Conservation (phyloP, 2,888 invertebrate genomes). For the Cephus nigrinus region DNA sequence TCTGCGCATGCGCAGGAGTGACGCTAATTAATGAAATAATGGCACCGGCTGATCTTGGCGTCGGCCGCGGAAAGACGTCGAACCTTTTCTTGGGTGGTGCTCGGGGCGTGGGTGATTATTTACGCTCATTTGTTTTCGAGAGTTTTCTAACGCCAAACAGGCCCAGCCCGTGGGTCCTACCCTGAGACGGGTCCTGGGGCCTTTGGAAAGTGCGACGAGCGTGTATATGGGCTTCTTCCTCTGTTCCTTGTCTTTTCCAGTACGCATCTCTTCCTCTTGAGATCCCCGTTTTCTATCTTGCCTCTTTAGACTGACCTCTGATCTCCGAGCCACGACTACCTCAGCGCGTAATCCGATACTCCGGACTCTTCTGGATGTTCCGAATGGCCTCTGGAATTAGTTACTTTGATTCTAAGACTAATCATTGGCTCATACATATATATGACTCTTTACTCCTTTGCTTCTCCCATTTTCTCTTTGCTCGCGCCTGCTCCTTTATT, state of each 20-base stretch:
- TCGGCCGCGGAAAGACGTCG: constrained; percentile 49
- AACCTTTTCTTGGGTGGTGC: constrained; percentile 39
- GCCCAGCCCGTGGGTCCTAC: neutral
- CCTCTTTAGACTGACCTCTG: neutral
- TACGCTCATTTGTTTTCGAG: constrained; percentile 49
- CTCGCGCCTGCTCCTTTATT: neutral
- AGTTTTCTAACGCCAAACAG: neutral
- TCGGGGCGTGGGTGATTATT: constrained; percentile 56
- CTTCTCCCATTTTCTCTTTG: neutral
- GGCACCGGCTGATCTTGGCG: constrained; percentile 37
- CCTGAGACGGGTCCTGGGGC: neutral
- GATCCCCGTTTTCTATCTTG: neutral
- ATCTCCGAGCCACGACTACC: neutral
- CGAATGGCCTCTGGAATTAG: neutral
- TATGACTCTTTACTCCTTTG: neutral
- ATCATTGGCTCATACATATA: neutral
- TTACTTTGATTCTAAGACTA: neutral
- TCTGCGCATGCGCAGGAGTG: constrained; percentile 44
- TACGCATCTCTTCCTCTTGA: neutral
- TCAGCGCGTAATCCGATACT: neutral
- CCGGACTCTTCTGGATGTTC: neutral
- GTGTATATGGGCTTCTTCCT: neutral
- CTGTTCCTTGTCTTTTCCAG: neutral
- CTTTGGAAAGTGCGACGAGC: too few species aligned
- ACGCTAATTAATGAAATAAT: constrained; percentile 62